phyloP scores from a whole-genome alignment of 2,113 vertebrate genomes.

The Oxygymnocypris stewartii region DNA sequence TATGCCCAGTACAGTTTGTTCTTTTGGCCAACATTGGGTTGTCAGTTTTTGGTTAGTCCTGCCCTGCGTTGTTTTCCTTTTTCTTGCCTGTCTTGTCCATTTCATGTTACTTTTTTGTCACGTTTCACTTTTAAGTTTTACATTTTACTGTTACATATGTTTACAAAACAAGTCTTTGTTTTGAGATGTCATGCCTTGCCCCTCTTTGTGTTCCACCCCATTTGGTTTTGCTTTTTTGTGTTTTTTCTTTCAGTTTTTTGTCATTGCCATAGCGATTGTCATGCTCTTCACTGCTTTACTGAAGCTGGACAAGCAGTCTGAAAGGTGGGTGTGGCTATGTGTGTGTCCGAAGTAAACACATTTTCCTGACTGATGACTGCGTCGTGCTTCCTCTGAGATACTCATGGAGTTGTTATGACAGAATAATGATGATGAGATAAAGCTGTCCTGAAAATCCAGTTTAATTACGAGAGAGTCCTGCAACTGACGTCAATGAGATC shows the following conservation, averaged over 20 bases:
- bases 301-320: conserved; percentile 64
- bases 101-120: conserved; percentile 19
- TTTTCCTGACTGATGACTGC: background rate
- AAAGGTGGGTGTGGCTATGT: conserved; percentile 71
- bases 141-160: conserved; percentile 5
- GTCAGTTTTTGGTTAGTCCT: background rate
- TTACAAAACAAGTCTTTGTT: conserved; percentile 26
- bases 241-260: conserved; percentile 78
- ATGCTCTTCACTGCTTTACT: conserved; percentile 74
- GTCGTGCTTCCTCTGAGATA: conserved; percentile 37
- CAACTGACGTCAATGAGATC: conserved; percentile 54
- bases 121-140: conserved; percentile 35
- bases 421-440: conserved; percentile 53
- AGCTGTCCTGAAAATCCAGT: conserved; percentile 55
- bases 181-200: conserved; percentile 58
- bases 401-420: conserved; percentile 50
- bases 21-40: background rate
- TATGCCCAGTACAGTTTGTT: background rate
- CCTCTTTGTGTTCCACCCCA: conserved; percentile 70
- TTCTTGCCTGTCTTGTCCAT: conserved; percentile 31
- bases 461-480: conserved; percentile 15
- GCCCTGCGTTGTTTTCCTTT: conserved; percentile 23
- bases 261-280: conserved; percentile 75
- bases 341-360: background rate
- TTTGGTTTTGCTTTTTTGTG: conserved; percentile 74